These are phyloP conservation scores for Cinara cedri DNA, from an alignment of 2,888 invertebrate genomes.

Conservation along the genomic window DNA sequence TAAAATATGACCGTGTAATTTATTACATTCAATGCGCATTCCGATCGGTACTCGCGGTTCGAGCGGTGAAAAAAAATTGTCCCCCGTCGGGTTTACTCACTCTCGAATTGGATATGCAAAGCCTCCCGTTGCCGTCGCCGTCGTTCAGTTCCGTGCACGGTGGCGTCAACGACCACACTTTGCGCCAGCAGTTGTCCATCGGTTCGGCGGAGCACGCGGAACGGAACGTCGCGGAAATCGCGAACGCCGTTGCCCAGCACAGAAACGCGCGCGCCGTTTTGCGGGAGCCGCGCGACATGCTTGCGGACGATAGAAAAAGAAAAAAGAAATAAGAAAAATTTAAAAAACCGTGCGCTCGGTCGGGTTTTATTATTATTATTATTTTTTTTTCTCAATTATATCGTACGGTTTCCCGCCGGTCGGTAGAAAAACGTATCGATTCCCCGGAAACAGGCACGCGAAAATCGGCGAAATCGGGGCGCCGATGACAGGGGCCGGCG, in stretches of 20 bases:
- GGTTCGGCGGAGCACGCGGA: constrained; percentile 10
- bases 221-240: neutral
- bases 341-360: neutral
- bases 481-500: no score
- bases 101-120: constrained; percentile 10
- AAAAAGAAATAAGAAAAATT: neutral
- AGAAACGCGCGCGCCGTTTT: neutral
- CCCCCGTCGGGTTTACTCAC: constrained; percentile 12
- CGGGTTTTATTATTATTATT: neutral
- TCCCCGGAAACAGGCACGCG: no score
- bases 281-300: no score
- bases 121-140: neutral
- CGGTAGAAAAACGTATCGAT: no score
- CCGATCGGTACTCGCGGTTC: no score
- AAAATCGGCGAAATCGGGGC: no score
- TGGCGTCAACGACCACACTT: constrained; percentile 35
- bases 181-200: constrained; percentile 42
- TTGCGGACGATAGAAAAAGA: neutral
- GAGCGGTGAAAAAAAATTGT: no score
- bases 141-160: neutral
- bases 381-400: neutral
- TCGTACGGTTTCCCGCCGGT: no score
- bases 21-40: no score
- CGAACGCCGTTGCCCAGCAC: neutral
- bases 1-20: no score